Conservation (phyloP, 1,140 invertebrate genomes). For the Zaprionus lachaisei region DNA sequence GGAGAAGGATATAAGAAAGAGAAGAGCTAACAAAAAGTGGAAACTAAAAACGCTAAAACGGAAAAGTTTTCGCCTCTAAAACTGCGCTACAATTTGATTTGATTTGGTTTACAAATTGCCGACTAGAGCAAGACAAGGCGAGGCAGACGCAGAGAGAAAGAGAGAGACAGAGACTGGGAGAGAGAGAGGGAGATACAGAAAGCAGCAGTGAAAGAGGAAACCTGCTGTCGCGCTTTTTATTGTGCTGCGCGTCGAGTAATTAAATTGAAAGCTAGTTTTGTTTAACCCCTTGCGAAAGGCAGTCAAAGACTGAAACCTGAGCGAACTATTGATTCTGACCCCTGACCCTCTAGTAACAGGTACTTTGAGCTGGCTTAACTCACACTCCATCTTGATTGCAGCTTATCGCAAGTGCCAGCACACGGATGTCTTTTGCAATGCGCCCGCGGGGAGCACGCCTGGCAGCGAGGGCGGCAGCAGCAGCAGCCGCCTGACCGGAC, state of each 20-base stretch:
- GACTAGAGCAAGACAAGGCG: background rate
- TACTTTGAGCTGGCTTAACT: background rate
- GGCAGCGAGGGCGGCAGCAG: constrained; percentile 1
- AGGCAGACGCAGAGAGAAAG: background rate
- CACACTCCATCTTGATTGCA: constrained; percentile 76
- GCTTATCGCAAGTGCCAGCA: constrained; percentile 93
- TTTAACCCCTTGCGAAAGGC: background rate
- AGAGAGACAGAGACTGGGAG: background rate
- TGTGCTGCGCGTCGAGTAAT: constrained; percentile 23
- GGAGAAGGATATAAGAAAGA: background rate
- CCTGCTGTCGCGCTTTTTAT: constrained; percentile 5
- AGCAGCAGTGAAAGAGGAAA: background rate
- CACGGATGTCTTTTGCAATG: constrained; percentile 93
- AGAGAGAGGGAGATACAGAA: background rate
- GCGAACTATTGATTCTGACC: too few relatives aligned
- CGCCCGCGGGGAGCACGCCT: constrained; percentile 84
- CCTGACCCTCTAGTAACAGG: too few relatives aligned
- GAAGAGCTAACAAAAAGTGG: background rate
- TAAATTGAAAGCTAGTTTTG: constrained; percentile 31
- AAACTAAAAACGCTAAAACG: background rate
- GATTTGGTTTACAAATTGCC: constrained; percentile 38
- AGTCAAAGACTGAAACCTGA: background rate
- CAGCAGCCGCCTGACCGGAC: constrained; percentile 86
- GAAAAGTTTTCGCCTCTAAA: background rate
- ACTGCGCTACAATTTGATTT: constrained; percentile 25